These are phyloP conservation scores for Nesospiza acunhae DNA, from an alignment of 2,113 vertebrate species.

Conservation along the genomic window DNA sequence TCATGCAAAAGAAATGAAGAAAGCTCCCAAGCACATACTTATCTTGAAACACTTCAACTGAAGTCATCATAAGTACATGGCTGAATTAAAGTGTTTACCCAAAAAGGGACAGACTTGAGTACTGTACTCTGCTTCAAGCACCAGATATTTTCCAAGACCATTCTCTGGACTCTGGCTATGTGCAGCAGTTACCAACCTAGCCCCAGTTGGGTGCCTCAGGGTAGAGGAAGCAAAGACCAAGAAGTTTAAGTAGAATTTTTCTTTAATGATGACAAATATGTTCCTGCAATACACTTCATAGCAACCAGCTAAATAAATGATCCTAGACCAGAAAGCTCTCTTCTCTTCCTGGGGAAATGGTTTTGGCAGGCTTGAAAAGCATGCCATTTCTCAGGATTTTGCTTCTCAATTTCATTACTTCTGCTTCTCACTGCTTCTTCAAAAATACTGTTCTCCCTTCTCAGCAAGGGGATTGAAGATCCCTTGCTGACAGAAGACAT, in stretches of 20 bases:
- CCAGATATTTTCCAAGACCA: neutral
- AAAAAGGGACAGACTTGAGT: neutral
- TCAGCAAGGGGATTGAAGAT: neutral
- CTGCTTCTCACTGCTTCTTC: neutral
- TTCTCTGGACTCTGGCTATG: neutral
- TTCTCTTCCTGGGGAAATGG: neutral
- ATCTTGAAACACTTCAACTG: neutral
- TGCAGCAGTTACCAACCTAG: neutral
- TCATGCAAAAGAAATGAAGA: neutral
- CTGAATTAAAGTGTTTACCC: slow-evolving; percentile 34
- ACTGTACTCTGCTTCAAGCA: neutral
- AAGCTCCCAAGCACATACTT: slow-evolving; percentile 12
- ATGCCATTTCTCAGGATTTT: neutral
- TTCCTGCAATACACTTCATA: neutral
- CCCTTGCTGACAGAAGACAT: neutral
- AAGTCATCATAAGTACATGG: neutral
- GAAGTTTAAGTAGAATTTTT: neutral
- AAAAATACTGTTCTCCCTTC: neutral
- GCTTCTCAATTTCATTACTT: neutral
- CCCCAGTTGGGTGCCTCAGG: neutral
- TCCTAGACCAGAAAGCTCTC: neutral
- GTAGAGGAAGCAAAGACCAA: neutral
- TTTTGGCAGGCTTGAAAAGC: neutral
- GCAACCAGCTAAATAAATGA: neutral
- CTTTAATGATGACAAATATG: neutral